These are phyloP conservation scores for Subacronicta megacephala DNA, from an alignment of 2,888 invertebrate species.

Conservation along the genomic window DNA sequence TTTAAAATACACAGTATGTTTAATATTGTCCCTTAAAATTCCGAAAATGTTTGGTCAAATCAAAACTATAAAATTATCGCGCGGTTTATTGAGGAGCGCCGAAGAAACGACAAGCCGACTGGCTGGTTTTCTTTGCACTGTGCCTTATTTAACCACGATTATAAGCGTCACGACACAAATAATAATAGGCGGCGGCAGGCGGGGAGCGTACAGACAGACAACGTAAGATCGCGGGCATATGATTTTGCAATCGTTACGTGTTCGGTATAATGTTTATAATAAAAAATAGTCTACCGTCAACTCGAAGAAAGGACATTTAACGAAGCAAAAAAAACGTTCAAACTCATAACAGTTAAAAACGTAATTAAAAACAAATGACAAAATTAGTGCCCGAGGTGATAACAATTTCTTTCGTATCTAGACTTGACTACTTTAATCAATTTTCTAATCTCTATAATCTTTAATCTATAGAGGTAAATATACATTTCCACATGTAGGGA, in stretches of 20 bases:
- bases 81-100: slow-evolving; percentile 11
- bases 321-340: slow-evolving; percentile 8
- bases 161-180: slow-evolving; percentile 58
- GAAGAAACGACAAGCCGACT: slow-evolving; percentile 43
- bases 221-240: slow-evolving; percentile 31
- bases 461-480: no score
- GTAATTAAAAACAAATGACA: no score
- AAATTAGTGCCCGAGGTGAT: no score
- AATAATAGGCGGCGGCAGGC: slow-evolving; percentile 46
- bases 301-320: slow-evolving; percentile 5
- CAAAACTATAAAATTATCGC: slow-evolving; percentile 3
- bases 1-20: background rate
- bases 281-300: slow-evolving; percentile 41
- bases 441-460: no score
- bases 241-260: slow-evolving; percentile 55
- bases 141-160: slow-evolving; percentile 57
- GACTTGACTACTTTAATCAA: no score
- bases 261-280: slow-evolving; percentile 50
- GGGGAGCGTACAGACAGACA: slow-evolving; percentile 31
- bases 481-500: no score
- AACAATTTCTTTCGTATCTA: no score
- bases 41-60: background rate
- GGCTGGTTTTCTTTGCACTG: slow-evolving; percentile 50
- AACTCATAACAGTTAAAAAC: no score
- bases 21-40: background rate